phyloP scores from a whole-genome alignment of 2,888 invertebrate species.

The Myopa testacea region DNA sequence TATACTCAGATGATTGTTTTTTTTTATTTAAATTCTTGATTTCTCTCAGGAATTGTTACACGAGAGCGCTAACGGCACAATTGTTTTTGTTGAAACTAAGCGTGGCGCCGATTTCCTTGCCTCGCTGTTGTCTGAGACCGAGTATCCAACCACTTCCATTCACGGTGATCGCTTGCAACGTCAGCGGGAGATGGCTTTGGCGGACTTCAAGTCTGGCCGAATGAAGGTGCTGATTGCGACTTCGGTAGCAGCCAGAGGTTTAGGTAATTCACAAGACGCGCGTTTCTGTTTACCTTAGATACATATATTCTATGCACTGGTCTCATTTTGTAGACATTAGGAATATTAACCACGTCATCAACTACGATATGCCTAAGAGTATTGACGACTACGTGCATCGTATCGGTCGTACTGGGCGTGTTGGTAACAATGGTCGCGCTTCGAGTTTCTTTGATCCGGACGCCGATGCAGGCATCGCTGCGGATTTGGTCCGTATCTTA shows the following conservation, averaged over 20 bases:
- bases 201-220: conserved; percentile 84
- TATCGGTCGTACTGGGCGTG: conserved; percentile 94
- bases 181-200: conserved; percentile 94
- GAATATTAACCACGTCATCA: conserved; percentile 88
- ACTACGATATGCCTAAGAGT: conserved; percentile 89
- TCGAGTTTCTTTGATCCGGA: conserved; percentile 84
- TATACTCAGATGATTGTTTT: neutral
- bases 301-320: neutral
- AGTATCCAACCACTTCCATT: conserved; percentile 93
- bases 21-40: neutral
- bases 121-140: conserved; percentile 81
- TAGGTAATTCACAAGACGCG: conserved; percentile 70
- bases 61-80: conserved; percentile 70
- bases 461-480: conserved; percentile 73
- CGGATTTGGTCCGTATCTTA: conserved; percentile 79
- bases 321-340: conserved; percentile 76
- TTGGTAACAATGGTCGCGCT: conserved; percentile 89
- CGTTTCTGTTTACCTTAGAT: neutral
- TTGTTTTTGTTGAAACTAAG: conserved; percentile 94
- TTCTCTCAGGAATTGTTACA: conserved; percentile 58
- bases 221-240: conserved; percentile 92
- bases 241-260: conserved; percentile 92
- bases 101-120: conserved; percentile 92
- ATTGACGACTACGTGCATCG: conserved; percentile 96
- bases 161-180: conserved; percentile 97